Base-by-base conservation (phyloP, 2,113 vertebrate genomes). In the Sturnus vulgaris region DNA sequence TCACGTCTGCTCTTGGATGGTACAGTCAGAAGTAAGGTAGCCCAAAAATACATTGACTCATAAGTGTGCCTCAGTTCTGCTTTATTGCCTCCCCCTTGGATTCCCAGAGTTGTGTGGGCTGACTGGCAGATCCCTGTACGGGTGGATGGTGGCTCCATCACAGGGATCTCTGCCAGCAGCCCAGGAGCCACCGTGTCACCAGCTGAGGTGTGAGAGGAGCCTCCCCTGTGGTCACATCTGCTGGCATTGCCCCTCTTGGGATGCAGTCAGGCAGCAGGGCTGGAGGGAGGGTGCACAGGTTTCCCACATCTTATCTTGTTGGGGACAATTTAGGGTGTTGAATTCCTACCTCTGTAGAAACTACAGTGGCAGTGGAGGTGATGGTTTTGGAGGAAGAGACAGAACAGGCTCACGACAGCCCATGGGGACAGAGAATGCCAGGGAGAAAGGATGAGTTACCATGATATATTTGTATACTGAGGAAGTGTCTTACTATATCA, bases 171-270 rank as follows among this genome's bases (percentile, higher is more conserved):
- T 46, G 53, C 47, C 52, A 56, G 37, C 57, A 73, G 30, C 47
- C 53, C 46, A 28, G 42, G 33, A 75, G 40, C 37, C 27, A 8
- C 10, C 0, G 0, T 61, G 61, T 16, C 5, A 1, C 10, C 31
- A 21, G 7, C 5, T 39, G 49, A 12, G 63, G 20, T 35, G 11
- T 14, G 25, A 9, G 42, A 82, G 13, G 13, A 42, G 16, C 22
- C 28, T 79, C 27, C 5, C 11, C 24, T 24, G 6, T 25, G 49
- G 19, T 75, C 85, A 56, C 33, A 15, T 37, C 71, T 73, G 37
- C 70, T 70, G 76, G 28, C 25, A 8, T 30, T 65, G 23, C 9
- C 24, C 15, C 12, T 50, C 15, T 19, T 56, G 59, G 71, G 27
- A 25, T 39, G 30, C n/a, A 44, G 2, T 12, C 14, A 9, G 27